These are phyloP conservation scores for Otolemur garnettii DNA, from an alignment of 2,113 vertebrate genomes.

Conservation along the genomic window DNA sequence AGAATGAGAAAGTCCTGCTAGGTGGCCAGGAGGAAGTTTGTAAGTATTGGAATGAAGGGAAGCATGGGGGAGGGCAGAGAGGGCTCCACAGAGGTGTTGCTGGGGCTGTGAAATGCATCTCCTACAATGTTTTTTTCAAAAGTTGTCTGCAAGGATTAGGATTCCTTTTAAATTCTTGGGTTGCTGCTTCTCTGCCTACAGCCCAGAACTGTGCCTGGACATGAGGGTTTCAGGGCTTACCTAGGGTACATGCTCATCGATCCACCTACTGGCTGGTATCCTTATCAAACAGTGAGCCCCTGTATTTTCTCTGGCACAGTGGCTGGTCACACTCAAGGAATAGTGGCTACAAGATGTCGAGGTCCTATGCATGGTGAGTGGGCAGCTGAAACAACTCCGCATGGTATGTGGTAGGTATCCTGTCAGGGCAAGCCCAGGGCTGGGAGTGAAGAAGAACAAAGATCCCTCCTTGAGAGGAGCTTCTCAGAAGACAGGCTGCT, in stretches of 20 bases:
- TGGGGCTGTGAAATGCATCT: accelerated
- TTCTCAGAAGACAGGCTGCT: accelerated
- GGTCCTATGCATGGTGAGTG: background rate
- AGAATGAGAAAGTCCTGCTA: accelerated
- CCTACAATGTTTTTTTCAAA: background rate
- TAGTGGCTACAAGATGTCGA: background rate
- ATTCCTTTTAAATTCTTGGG: accelerated
- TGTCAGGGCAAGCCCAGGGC: background rate
- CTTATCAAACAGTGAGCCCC: accelerated
- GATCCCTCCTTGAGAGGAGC: background rate
- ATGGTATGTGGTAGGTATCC: accelerated
- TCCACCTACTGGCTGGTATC: background rate
- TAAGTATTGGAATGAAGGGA: background rate
- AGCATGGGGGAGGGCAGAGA: accelerated
- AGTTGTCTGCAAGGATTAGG: background rate
- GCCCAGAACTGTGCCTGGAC: background rate
- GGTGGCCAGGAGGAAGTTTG: accelerated
- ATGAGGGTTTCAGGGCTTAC: accelerated
- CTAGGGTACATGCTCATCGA: accelerated
- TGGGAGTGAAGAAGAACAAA: background rate
- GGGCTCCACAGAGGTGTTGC: accelerated
- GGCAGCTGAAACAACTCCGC: background rate
- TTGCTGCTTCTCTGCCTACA: accelerated
- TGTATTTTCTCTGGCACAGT: background rate
- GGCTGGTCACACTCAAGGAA: background rate